Conservation (phyloP, 1,140 invertebrate species). For the Tigriopus japonicus region DNA sequence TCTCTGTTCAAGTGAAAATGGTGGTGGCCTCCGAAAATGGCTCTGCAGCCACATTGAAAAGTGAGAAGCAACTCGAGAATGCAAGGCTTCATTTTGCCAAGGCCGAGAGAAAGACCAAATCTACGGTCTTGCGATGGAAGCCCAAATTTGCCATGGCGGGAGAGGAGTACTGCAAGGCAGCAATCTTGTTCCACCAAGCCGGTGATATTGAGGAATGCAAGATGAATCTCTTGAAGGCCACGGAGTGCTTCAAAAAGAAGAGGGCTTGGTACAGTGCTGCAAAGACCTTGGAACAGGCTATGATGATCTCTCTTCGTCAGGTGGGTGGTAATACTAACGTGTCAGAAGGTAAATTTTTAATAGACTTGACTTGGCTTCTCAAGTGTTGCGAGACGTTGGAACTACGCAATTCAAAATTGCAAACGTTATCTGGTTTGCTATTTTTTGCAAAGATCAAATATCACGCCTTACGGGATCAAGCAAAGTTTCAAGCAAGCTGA, state of each 20-base stretch:
- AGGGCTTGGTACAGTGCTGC: not conserved
- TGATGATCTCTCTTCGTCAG: not conserved
- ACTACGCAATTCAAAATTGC: too few relatives aligned
- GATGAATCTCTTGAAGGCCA: not conserved
- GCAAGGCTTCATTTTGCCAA: not conserved
- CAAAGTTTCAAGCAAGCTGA: too few relatives aligned
- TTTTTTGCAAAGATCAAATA: too few relatives aligned
- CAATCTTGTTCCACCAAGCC: not conserved
- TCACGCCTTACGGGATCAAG: too few relatives aligned
- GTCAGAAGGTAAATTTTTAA: too few relatives aligned
- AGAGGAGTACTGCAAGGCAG: not conserved
- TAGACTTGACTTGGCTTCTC: too few relatives aligned
- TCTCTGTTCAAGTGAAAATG: too few relatives aligned
- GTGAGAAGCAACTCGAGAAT: not conserved
- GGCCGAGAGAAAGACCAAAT: constrained; percentile 1
- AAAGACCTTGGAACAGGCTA: constrained; percentile 4
- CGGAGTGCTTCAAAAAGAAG: constrained; percentile 2
- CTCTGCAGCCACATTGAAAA: too few relatives aligned
- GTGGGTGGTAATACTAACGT: too few relatives aligned
- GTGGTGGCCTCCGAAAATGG: too few relatives aligned
- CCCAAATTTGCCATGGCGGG: not conserved
- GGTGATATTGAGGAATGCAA: not conserved
- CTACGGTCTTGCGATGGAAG: not conserved
- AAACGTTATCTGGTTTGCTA: too few relatives aligned
- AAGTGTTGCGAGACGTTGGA: too few relatives aligned